Conservation (phyloP, 2,113 vertebrate genomes). For the human region DNA sequence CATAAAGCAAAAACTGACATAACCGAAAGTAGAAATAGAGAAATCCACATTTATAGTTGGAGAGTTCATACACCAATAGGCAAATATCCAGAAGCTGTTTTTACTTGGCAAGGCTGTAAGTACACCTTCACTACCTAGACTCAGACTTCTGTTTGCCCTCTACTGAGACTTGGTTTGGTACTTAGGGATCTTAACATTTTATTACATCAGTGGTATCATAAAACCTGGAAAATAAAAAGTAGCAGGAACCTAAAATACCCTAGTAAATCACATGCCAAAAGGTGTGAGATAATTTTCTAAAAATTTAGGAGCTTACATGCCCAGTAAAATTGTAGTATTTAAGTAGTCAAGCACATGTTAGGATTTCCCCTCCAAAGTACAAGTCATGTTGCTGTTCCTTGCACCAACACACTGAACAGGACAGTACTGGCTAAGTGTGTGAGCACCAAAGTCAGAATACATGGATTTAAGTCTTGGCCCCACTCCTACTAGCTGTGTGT, state of each 20-base stretch:
- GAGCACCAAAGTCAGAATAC: not conserved
- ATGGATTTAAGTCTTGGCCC: no score
- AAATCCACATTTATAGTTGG: not conserved
- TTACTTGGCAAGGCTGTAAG: not conserved
- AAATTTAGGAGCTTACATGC: not conserved
- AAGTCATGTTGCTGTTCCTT: not conserved
- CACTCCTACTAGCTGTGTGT: not conserved
- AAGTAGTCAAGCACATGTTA: not conserved
- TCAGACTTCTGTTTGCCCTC: not conserved
- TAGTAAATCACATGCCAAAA: not conserved
- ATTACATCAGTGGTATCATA: not conserved
- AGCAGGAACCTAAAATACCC: not conserved
- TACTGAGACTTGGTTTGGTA: not conserved
- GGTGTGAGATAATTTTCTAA: not conserved
- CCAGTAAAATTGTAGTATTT: not conserved
- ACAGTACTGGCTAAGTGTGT: no score
- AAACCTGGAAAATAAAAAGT: not conserved
- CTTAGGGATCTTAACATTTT: not conserved
- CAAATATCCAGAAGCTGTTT: not conserved
- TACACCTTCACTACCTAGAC: not conserved
- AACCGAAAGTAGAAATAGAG: not conserved
- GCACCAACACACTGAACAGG: not conserved
- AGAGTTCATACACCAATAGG: not conserved
- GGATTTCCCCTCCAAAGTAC: not conserved
- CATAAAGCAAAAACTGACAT: not conserved